Conservation (phyloP, 1,140 invertebrate genomes). For the Limonius californicus region DNA sequence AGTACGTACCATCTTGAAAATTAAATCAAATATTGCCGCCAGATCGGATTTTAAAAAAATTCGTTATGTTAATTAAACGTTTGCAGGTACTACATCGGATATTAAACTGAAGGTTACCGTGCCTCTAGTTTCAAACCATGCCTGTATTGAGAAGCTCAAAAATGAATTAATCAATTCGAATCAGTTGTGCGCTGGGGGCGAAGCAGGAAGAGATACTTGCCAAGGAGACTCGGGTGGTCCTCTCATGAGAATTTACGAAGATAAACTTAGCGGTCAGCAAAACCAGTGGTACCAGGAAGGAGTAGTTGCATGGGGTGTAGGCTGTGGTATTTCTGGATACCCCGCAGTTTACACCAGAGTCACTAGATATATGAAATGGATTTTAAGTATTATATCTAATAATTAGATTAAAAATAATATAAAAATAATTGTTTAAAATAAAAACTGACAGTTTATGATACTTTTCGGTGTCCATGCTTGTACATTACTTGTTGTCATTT, state of each 20-base stretch:
- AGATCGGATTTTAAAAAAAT: no score
- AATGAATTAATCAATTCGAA: background rate
- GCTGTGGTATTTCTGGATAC: background rate
- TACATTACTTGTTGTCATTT: no score
- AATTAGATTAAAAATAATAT: no score
- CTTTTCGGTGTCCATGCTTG: no score
- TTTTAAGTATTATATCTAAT: no score
- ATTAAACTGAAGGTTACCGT: background rate
- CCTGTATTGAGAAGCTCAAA: no score
- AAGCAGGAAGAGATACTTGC: background rate
- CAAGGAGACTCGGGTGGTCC: background rate
- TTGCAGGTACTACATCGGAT: background rate
- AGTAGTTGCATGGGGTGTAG: background rate
- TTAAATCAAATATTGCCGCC: background rate
- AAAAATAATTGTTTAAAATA: no score
- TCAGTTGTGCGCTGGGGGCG: background rate
- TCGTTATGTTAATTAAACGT: background rate
- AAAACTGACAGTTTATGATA: no score
- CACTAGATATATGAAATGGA: background rate
- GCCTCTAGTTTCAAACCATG: background rate
- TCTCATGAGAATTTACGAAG: background rate
- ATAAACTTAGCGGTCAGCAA: background rate
- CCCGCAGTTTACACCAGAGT: background rate
- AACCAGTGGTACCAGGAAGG: background rate
- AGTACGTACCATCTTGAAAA: background rate